Evolutionary conservation across 1,140 invertebrate genomes (phyloP), one percentile per base, ranked within the genome.

Genomic region (Elymnias hypermnestra): DNA sequence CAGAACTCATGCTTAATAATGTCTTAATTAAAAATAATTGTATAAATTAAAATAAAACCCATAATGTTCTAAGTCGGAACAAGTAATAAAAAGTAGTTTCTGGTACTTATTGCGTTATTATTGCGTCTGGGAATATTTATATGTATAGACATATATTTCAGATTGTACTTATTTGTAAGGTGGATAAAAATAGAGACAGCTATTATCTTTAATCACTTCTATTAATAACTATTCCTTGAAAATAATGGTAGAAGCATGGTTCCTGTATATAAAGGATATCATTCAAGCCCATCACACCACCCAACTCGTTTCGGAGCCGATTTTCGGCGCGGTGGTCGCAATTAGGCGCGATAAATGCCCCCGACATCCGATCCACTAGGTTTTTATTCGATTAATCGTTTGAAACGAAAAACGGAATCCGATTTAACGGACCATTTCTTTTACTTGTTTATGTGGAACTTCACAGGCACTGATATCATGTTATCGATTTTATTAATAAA

Each of bases 311-410:
- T 58, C 38, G 45, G 35, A 63, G 43, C 59, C 58, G 60, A 67
- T 65, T 62, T 77, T 77, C 67, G 72, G 62, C 64, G 70, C 63
- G 70, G 72, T 75, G 74, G 74, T 76, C 71, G 74, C 70, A 83
- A 83, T 83, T 83, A 83, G 75, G 68, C 57, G 56, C 69, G 73
- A 81, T 81, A 81, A 83, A 79, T 74, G 76, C 71, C 57, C 58
- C 66, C 57, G 76, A 72, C 71, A 75, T 66, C 55, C 69, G 67
- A 78, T 72, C 73, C 68, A 63, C 51, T 58, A 62, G 59, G 45
- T 65, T 71, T 68, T 72, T 65, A 65, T 72, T 69, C 71, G 68
- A 81, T 77, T 79, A 76, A 81, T 79, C 71, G 70, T 52, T 64
- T 51, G 64, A 69, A 76, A 68, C 62, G 67, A 65, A 75, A n/a